Evolutionary conservation across 1,140 invertebrate genomes (phyloP).

Genomic region (Heliconius himera): DNA sequence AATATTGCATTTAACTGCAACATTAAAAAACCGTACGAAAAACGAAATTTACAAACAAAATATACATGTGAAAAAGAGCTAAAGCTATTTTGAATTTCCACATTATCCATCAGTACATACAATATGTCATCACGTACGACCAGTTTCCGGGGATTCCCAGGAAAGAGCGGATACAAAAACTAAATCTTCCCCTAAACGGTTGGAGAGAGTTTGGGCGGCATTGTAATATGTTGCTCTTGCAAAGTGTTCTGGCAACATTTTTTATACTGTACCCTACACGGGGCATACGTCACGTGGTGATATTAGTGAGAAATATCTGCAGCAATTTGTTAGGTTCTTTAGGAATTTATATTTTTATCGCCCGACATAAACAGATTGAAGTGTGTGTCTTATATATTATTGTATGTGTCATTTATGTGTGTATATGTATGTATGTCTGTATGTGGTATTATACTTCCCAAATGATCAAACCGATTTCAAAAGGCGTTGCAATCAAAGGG

Average conservation of each 20-base stretch:
- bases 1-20: too few species aligned
- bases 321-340: background rate
- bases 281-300: background rate
- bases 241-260: constrained; percentile 30
- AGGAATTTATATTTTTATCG: background rate
- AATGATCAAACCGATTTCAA: too few species aligned
- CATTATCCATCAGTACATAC: constrained; percentile 27
- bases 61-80: background rate
- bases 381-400: too few species aligned
- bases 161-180: constrained; percentile 46
- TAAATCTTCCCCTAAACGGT: constrained; percentile 45
- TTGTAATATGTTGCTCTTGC: constrained; percentile 40
- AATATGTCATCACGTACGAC: constrained; percentile 38
- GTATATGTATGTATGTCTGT: too few species aligned
- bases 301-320: background rate
- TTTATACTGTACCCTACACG: constrained; percentile 19
- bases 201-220: constrained; percentile 43
- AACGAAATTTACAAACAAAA: background rate
- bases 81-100: constrained; percentile 8
- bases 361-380: too few species aligned
- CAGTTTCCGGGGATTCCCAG: constrained; percentile 34
- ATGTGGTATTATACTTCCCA: too few species aligned
- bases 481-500: too few species aligned
- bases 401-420: too few species aligned
- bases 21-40: too few species aligned